Conservation (phyloP, 1,140 invertebrate species). For the Anthonomus grandis region DNA sequence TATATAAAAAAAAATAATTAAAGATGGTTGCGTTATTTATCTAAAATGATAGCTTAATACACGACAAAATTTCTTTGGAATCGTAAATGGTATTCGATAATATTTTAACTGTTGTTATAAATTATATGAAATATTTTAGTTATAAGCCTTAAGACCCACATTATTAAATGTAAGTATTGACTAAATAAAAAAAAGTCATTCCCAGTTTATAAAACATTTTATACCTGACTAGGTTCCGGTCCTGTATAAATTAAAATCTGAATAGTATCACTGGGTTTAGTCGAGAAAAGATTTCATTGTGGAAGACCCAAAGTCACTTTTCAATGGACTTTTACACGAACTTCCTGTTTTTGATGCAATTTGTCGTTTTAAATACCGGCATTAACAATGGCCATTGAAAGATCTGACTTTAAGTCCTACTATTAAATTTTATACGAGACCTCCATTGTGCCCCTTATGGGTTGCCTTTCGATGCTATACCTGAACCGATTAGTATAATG, state of each 20-base stretch:
- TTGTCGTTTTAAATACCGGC: slow-evolving; percentile 45
- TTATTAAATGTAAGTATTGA: too few relatives aligned
- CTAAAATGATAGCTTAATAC: too few relatives aligned
- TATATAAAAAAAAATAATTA: too few relatives aligned
- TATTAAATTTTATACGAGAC: slow-evolving; percentile 46
- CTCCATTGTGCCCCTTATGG: slow-evolving; percentile 36
- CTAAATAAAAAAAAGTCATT: too few relatives aligned
- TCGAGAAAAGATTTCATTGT: slow-evolving; percentile 43
- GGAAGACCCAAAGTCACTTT: slow-evolving; percentile 40
- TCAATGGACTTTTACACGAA: slow-evolving; percentile 46
- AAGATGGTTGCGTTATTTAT: too few relatives aligned
- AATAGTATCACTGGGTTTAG: slow-evolving; percentile 39
- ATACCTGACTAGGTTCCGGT: slow-evolving; percentile 14
- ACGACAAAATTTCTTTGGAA: too few relatives aligned
- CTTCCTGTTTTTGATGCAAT: slow-evolving; percentile 49
- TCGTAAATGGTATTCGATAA: too few relatives aligned
- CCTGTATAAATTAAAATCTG: slow-evolving; percentile 33
- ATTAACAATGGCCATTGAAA: slow-evolving; percentile 46
- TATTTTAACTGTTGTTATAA: too few relatives aligned
- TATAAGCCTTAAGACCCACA: too few relatives aligned
- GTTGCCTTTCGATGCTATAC: slow-evolving; percentile 36
- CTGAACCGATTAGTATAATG: slow-evolving; percentile 41
- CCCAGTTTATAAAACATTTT: too few relatives aligned
- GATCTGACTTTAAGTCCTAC: slow-evolving; percentile 45
- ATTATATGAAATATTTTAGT: too few relatives aligned